phyloP scores from a whole-genome alignment of 1,140 invertebrate species.

The Chironomus striatipennis region DNA sequence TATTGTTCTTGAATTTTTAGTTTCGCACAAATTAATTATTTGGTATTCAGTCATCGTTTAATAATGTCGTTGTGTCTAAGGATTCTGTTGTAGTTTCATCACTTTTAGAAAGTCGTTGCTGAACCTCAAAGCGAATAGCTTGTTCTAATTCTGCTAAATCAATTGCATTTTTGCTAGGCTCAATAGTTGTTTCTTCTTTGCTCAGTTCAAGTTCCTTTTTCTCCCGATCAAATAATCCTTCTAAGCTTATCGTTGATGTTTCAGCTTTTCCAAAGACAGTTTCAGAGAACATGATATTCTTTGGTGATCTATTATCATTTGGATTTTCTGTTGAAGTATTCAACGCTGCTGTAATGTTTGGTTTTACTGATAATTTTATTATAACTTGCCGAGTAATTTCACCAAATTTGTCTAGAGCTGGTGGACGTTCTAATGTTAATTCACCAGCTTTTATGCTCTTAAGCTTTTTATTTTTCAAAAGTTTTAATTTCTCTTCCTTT shows the following conservation, averaged over 20 bases:
- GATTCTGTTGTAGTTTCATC: neutral
- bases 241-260: conserved; percentile 52
- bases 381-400: conserved; percentile 55
- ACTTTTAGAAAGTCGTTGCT: neutral
- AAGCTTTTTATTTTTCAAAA: conserved; percentile 48
- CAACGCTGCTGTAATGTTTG: neutral
- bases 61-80: neutral
- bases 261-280: conserved; percentile 38
- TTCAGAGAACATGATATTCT: conserved; percentile 31
- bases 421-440: conserved; percentile 46
- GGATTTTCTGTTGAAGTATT: conserved; percentile 18
- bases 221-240: conserved; percentile 51
- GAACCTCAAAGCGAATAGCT: conserved; percentile 39
- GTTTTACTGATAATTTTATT: conserved; percentile 49
- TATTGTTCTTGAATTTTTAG: too few relatives aligned
- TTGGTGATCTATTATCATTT: conserved; percentile 31
- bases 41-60: conserved; percentile 4
- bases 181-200: neutral
- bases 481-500: conserved; percentile 47
- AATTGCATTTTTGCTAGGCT: too few relatives aligned
- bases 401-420: conserved; percentile 52
- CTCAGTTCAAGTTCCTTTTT: conserved; percentile 29
- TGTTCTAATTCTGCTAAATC: conserved; percentile 37
- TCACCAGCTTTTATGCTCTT: conserved; percentile 42
- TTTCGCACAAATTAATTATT: too few relatives aligned